A percentile compares a stretch with the other conserved stretches of the same genome.
Evolutionary conservation across 1,140 invertebrate genomes (phyloP).

Genomic region (Aleiodes sp.): DNA sequence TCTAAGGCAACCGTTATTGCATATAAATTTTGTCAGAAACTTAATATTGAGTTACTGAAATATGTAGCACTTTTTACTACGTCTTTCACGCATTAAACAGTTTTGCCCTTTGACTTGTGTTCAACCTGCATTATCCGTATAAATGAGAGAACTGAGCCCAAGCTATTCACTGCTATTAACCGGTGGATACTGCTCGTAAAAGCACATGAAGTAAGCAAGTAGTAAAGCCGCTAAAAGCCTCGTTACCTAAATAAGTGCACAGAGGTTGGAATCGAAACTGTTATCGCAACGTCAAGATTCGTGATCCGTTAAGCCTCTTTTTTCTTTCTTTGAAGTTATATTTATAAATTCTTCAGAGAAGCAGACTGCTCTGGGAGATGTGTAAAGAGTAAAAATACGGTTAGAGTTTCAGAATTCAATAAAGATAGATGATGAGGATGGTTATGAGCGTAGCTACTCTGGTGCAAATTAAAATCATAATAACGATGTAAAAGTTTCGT

Average conservation of each 20-base stretch:
- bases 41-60: too few relatives aligned
- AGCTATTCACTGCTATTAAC: conserved; percentile 37
- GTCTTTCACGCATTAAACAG: not conserved
- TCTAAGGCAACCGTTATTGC: not conserved
- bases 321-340: not conserved
- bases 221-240: conserved; percentile 42
- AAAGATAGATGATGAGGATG: not conserved
- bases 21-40: too few relatives aligned
- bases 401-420: too few relatives aligned
- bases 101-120: conserved; percentile 27
- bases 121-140: conserved; percentile 13
- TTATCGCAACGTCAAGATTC: not conserved
- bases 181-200: conserved; percentile 36
- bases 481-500: conserved; percentile 19
- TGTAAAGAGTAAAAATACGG: too few relatives aligned
- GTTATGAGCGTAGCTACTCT: not conserved
- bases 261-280: not conserved
- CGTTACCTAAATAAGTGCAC: conserved; percentile 36
- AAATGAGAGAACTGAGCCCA: conserved; percentile 20
- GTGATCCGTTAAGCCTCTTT: conserved; percentile 28
- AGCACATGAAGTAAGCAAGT: conserved; percentile 29
- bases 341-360: too few relatives aligned
- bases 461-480: conserved; percentile 35
- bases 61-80: not conserved
- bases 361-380: too few relatives aligned